A percentile compares a stretch with the other conserved stretches of the same genome.
Conservation (phyloP, 2,113 vertebrate species). For the Siniperca knerii region DNA sequence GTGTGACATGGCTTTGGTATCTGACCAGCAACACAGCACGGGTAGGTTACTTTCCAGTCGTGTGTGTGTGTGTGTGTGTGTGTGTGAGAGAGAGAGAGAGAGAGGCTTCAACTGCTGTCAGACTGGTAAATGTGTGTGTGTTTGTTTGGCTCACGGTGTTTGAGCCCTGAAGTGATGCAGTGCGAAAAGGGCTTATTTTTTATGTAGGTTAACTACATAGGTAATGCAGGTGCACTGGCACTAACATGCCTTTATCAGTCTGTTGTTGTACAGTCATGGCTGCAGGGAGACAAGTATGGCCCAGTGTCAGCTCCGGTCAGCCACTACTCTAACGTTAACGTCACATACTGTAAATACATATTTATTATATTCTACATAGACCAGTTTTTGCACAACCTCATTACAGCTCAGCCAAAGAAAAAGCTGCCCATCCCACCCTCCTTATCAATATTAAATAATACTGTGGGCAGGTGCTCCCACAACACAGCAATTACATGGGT, state of each 20-base stretch:
- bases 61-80: not conserved
- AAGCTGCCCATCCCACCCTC: not conserved
- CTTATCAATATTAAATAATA: not conserved
- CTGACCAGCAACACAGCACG: conserved; percentile 3
- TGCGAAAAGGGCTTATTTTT: not conserved
- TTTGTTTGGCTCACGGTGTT: not conserved
- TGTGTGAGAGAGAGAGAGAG: not conserved
- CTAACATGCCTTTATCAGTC: not conserved
- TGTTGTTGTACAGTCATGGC: not conserved
- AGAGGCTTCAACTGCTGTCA: not conserved
- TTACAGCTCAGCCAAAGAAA: not conserved
- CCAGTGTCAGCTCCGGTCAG: not conserved
- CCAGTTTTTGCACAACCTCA: not conserved
- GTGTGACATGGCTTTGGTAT: conserved; percentile 32
- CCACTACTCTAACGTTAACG: not conserved
- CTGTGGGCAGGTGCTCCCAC: not conserved
- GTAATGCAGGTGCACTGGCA: conserved; percentile 45
- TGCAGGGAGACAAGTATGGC: not conserved
- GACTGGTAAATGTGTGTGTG: not conserved
- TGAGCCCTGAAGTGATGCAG: not conserved
- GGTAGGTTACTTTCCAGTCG: not conserved
- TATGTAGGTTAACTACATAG: not conserved
- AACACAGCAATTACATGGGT: not conserved
- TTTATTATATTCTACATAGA: not conserved
- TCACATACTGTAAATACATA: not conserved